Evolutionary conservation across 2,113 vertebrate species (phyloP), one percentile per base, ranked within the genome.

Genomic region (Paradisaea rubra): DNA sequence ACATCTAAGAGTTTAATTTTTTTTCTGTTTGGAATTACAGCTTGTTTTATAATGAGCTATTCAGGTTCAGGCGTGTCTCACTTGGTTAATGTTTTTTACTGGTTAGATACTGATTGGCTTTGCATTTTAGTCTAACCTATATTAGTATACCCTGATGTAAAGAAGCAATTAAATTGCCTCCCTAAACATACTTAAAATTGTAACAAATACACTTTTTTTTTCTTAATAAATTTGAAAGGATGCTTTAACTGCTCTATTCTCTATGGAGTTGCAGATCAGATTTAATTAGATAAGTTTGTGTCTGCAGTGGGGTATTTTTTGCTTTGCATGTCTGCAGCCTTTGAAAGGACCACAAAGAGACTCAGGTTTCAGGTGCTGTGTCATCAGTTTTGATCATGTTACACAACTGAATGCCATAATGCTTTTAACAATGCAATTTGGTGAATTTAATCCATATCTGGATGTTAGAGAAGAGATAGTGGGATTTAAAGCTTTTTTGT

Each of bases 271-370:
- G 80, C 79, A 63, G 69, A 89, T 93, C 60, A 82, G 85, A 52
- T 94, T 93, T 96, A 95, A 95, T 96, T 96, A 91, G 88, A 90
- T 95, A 92, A 87, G 57, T 82, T 88, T 86, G 35, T 79, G 63
- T 88, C 88, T 96, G 72, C 76, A 64, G 22, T 70, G 53, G 24
- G 74, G 14, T 47, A 65, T 81, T 83, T 68, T 60, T 71, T 2
- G 6, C 78, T 87, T 93, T 1, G 0, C 65, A 24, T 81, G 52
- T 93, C 18, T 94, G 47, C 45, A 86, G 87, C 78, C 45, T 93
- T 87, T 80, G 47, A 96, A 68, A 95, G 54, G 41, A 86, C 47
- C 41, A 90, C 72, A 95, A 59, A 93, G 91, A 91, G 72, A 89
- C 56, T 94, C 78, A 80, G 66, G 76, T 97, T 97, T 96, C 94